phyloP scores from a whole-genome alignment of 2,113 vertebrate species.

The Nipponia nippon region DNA sequence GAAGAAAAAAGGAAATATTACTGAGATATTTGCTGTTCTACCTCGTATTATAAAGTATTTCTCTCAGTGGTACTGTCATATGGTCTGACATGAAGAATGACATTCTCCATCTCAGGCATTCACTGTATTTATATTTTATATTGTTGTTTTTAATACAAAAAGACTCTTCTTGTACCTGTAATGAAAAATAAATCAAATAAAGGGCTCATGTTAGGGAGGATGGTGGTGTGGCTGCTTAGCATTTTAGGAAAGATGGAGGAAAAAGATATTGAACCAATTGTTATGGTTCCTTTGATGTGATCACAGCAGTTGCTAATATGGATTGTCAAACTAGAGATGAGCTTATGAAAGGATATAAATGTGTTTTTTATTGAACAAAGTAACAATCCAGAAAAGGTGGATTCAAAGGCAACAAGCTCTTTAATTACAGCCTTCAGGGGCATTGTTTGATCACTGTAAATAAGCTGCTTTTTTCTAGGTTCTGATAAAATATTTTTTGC shows the following conservation, averaged over 20 bases:
- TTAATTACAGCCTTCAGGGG: conserved; percentile 71
- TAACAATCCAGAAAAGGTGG: conserved; percentile 60
- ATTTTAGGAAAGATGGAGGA: conserved; percentile 21
- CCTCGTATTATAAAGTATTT: not conserved
- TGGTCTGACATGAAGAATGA: not conserved
- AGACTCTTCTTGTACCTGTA: not conserved
- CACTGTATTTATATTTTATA: not conserved
- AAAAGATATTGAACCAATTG: conserved; percentile 33
- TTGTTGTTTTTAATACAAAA: not conserved
- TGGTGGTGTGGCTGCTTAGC: not conserved
- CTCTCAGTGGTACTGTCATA: not conserved
- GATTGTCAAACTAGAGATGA: conserved; percentile 55
- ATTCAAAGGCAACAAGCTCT: conserved; percentile 69
- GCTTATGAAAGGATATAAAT: conserved; percentile 66
- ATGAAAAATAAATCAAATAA: not conserved
- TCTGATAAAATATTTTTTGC: conserved; percentile 52
- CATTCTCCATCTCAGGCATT: not conserved
- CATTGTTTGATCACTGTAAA: conserved; percentile 70
- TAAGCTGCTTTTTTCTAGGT: conserved; percentile 62
- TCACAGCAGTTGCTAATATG: conserved; percentile 39
- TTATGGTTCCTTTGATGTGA: conserved; percentile 50
- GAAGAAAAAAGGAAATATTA: not conserved
- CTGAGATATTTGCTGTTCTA: not conserved
- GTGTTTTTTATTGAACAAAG: conserved; percentile 64
- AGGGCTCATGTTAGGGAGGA: not conserved